phyloP scores from a whole-genome alignment of 2,888 invertebrate genomes.

The Chrysina gloriosa region DNA sequence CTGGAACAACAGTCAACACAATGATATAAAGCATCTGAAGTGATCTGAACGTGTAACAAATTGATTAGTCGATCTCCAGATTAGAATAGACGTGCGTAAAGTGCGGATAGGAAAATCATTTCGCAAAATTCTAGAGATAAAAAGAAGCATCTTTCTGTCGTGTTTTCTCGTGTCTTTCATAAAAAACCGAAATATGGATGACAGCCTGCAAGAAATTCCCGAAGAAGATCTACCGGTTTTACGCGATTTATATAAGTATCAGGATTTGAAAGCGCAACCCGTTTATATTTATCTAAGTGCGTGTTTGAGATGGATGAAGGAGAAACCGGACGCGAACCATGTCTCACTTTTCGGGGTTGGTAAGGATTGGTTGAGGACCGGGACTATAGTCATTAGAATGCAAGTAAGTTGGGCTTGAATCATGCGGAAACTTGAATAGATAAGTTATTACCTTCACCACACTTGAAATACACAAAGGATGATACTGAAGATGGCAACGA shows the following conservation, averaged over 20 bases:
- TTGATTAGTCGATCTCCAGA: too few species aligned
- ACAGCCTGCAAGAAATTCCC: constrained; percentile 55
- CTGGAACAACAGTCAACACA: too few species aligned
- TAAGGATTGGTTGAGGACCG: constrained; percentile 61
- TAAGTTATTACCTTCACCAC: too few species aligned
- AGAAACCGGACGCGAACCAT: constrained; percentile 52
- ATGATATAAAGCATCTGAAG: too few species aligned
- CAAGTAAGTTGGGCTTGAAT: constrained; percentile 39
- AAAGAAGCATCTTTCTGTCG: too few species aligned
- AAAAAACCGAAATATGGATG: constrained; percentile 24
- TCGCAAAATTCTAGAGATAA: too few species aligned
- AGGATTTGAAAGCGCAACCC: constrained; percentile 61
- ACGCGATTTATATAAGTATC: constrained; percentile 53
- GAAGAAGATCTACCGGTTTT: constrained; percentile 55
- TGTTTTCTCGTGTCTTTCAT: not conserved
- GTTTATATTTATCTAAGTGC: constrained; percentile 62
- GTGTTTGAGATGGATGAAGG: constrained; percentile 58
- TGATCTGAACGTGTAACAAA: too few species aligned
- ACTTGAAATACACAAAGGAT: too few species aligned
- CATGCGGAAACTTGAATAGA: too few species aligned
- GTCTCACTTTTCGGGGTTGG: constrained; percentile 65
- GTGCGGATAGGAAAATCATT: too few species aligned
- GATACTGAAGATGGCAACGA: too few species aligned
- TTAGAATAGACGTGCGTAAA: too few species aligned
- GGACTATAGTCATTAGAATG: constrained; percentile 57